Evolutionary conservation across 2,113 vertebrate genomes (phyloP).

Genomic region (Neoarius graeffei): DNA sequence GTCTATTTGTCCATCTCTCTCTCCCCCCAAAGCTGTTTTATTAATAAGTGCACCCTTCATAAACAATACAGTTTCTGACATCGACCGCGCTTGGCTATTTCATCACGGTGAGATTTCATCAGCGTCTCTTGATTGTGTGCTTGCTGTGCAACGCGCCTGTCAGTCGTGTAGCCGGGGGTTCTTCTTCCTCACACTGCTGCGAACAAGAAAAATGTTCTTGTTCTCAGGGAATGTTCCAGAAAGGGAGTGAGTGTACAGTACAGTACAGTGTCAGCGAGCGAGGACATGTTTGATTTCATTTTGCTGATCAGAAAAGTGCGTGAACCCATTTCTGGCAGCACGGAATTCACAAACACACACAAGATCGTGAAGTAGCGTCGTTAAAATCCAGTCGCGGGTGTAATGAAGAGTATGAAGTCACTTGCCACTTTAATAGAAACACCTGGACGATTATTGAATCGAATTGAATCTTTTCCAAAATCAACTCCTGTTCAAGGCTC

Average conservation of each 20-base stretch:
- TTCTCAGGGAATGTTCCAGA: neutral
- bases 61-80: slow-evolving; percentile 48
- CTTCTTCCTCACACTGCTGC: slow-evolving; percentile 24
- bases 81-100: slow-evolving; percentile 31
- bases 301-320: neutral
- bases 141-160: slow-evolving; percentile 39
- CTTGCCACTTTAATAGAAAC: neutral
- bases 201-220: slow-evolving; percentile 1
- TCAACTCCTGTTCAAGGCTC: neutral
- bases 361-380: neutral
- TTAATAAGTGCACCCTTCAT: slow-evolving; percentile 60
- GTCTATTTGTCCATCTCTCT: slow-evolving; percentile 11
- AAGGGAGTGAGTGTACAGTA: neutral
- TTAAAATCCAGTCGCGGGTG: neutral
- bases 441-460: neutral
- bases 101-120: slow-evolving; percentile 38
- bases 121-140: slow-evolving; percentile 43
- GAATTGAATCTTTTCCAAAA: neutral
- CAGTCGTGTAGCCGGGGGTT: slow-evolving; percentile 36
- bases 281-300: neutral
- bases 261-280: neutral
- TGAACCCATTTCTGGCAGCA: neutral
- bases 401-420: neutral
- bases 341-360: too few species aligned
- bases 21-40: slow-evolving; percentile 37